Conservation (phyloP, 2,113 vertebrate species). For the Falco punctatus region DNA sequence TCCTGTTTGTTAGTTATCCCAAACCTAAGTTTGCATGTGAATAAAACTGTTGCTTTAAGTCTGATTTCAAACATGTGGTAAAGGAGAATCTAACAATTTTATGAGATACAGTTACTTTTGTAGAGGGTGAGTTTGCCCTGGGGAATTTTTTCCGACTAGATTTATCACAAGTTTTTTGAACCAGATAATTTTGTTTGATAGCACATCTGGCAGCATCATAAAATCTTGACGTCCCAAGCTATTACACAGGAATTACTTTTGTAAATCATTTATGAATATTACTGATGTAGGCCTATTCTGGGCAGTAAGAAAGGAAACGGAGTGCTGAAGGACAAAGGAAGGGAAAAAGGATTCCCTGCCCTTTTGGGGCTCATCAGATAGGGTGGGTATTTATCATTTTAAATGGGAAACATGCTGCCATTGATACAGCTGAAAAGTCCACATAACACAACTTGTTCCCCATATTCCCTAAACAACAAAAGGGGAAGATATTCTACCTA, state of each 20-base stretch:
- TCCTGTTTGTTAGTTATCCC: slow-evolving; percentile 47
- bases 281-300: slow-evolving; percentile 66
- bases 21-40: slow-evolving; percentile 1
- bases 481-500: background rate
- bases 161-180: slow-evolving; percentile 78
- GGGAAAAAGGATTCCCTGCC: slow-evolving; percentile 40
- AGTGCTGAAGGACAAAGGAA: slow-evolving; percentile 64
- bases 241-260: slow-evolving; percentile 77
- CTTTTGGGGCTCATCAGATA: slow-evolving; percentile 27
- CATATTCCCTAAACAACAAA: slow-evolving; percentile 13
- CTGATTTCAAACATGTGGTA: slow-evolving; percentile 37
- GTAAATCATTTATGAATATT: slow-evolving; percentile 80
- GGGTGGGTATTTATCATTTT: slow-evolving; percentile 47
- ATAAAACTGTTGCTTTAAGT: slow-evolving; percentile 40
- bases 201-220: slow-evolving; percentile 80
- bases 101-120: slow-evolving; percentile 23
- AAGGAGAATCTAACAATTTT: slow-evolving; percentile 39
- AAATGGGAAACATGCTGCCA: slow-evolving; percentile 57
- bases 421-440: slow-evolving; percentile 57
- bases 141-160: slow-evolving; percentile 61
- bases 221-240: slow-evolving; percentile 73
- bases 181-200: slow-evolving; percentile 76
- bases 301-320: slow-evolving; percentile 41
- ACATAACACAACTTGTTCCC: slow-evolving; percentile 26
- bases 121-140: slow-evolving; percentile 43